These are phyloP conservation scores for Zygothrica quintamaculata DNA, from an alignment of 2,888 invertebrate species.

Conservation along the genomic window DNA sequence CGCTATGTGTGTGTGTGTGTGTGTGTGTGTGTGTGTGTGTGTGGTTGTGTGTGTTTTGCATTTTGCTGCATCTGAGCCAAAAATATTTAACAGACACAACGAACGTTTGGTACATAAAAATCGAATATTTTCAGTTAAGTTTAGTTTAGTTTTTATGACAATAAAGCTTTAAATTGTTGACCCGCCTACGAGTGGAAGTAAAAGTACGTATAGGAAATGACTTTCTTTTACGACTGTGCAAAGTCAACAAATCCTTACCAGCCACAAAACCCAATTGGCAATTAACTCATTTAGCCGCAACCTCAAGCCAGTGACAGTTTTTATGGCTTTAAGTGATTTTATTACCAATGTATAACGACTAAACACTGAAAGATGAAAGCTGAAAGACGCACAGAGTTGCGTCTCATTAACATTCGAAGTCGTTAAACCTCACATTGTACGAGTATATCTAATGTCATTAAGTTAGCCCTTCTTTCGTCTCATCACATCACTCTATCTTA, in stretches of 20 bases:
- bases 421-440: constrained; percentile 70
- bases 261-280: constrained; percentile 75
- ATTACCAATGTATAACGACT: constrained; percentile 44
- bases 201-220: constrained; percentile 21
- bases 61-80: constrained; percentile 67
- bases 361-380: no score
- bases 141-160: constrained; percentile 24
- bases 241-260: constrained; percentile 66
- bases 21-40: no score
- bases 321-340: constrained; percentile 72
- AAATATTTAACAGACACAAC: constrained; percentile 60
- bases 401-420: constrained; percentile 77
- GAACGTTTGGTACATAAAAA: constrained; percentile 22
- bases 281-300: constrained; percentile 71
- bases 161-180: constrained; percentile 36
- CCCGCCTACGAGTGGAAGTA: constrained; percentile 14
- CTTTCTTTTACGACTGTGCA: constrained; percentile 61
- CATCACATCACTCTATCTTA: constrained; percentile 44
- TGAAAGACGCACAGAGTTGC: constrained; percentile 45
- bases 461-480: no score
- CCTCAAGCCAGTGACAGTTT: constrained; percentile 41
- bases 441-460: no score
- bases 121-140: constrained; percentile 18
- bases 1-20: constrained; percentile 9
- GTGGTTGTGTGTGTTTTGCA: no score